Conservation (phyloP, 2,888 invertebrate genomes). For the Schizotus pectinicornis region DNA sequence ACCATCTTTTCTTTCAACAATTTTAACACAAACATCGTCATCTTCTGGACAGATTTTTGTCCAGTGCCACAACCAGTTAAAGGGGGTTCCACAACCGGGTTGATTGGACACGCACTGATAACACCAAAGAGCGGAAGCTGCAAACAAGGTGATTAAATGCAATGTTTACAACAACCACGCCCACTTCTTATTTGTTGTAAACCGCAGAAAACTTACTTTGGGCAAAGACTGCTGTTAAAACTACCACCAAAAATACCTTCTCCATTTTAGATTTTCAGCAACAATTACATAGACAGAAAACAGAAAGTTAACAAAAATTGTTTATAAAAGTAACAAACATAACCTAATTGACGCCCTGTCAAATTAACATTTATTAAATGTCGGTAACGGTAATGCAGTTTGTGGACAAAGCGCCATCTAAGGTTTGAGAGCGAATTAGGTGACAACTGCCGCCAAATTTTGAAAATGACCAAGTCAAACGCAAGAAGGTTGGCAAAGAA, state of each 20-base stretch:
- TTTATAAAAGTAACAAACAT: constrained; percentile 1
- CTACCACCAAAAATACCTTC: neutral
- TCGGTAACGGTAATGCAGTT: neutral
- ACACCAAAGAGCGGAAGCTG: constrained; percentile 72
- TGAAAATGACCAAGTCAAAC: too few relatives aligned
- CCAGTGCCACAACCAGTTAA: constrained; percentile 81
- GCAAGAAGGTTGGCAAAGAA: neutral
- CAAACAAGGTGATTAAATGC: neutral
- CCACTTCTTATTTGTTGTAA: constrained; percentile 9
- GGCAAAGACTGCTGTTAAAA: neutral
- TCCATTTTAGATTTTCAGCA: neutral
- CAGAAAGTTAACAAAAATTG: neutral
- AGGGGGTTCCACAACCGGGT: constrained; percentile 84
- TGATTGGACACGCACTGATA: constrained; percentile 89
- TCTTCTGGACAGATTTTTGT: constrained; percentile 82
- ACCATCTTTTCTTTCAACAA: constrained; percentile 87
- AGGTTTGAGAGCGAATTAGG: too few relatives aligned
- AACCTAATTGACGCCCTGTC: neutral
- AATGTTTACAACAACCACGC: constrained; percentile 17
- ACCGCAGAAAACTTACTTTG: constrained; percentile 15
- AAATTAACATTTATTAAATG: neutral
- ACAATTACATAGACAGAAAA: neutral
- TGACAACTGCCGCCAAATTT: too few relatives aligned
- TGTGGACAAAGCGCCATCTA: too few relatives aligned
- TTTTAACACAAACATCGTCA: constrained; percentile 88